Conservation (phyloP, 2,113 vertebrate species). For the Mus musculus region DNA sequence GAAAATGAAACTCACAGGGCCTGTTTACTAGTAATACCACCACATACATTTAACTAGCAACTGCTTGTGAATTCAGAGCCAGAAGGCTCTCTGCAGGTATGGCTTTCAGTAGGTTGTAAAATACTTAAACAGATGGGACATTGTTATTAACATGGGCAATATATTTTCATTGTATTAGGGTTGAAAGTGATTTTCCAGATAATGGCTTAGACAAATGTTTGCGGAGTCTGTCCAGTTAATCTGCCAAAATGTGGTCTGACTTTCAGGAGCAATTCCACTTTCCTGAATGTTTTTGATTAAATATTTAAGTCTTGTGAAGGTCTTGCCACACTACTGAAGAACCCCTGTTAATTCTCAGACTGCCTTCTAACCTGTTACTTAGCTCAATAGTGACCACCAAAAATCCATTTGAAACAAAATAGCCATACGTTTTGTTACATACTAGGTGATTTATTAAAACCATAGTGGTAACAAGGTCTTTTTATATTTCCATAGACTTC, state of each 20-base stretch:
- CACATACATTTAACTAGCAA: slow-evolving; percentile 37
- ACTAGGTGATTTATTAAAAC: background rate
- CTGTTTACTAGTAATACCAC: background rate
- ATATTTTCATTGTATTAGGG: slow-evolving; percentile 77
- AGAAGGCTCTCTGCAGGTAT: slow-evolving; percentile 58
- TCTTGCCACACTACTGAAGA: slow-evolving; percentile 51
- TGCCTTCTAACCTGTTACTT: slow-evolving; percentile 24
- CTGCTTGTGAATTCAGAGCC: slow-evolving; percentile 68
- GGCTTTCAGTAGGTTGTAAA: slow-evolving; percentile 67
- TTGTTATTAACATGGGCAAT: slow-evolving; percentile 74
- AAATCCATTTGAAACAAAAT: slow-evolving; percentile 50
- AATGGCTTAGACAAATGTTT: slow-evolving; percentile 79
- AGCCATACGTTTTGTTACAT: background rate
- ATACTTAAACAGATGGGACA: slow-evolving; percentile 78
- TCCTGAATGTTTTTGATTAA: slow-evolving; percentile 70
- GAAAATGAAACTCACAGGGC: background rate
- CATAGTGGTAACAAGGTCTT: background rate
- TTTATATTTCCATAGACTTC: slow-evolving; percentile 15
- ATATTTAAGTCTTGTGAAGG: slow-evolving; percentile 66
- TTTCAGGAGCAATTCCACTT: slow-evolving; percentile 71
- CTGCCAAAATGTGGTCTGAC: slow-evolving; percentile 45
- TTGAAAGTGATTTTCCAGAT: slow-evolving; percentile 77
- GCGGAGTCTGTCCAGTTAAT: slow-evolving; percentile 73
- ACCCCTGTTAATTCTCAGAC: slow-evolving; percentile 4
- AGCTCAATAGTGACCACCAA: slow-evolving; percentile 15